These are phyloP conservation scores for Zaprionus taronus DNA, from an alignment of 1,140 invertebrate genomes.

Conservation along the genomic window DNA sequence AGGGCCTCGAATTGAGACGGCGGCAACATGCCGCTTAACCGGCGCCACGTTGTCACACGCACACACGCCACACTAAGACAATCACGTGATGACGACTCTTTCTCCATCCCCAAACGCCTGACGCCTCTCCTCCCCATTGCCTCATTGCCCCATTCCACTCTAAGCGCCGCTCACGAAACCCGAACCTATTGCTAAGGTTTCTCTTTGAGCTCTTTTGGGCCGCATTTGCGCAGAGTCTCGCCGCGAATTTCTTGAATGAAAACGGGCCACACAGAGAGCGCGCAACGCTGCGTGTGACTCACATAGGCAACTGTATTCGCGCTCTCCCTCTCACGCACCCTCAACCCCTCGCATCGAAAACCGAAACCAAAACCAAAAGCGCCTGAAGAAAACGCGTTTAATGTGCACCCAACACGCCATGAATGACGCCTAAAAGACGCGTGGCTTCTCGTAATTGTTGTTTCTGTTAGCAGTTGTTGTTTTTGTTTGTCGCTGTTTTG, in stretches of 20 bases:
- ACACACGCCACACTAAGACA: conserved; percentile 37
- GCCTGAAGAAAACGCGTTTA: conserved; percentile 51
- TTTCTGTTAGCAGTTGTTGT: conserved; percentile 32
- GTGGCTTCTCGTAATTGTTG: conserved; percentile 38
- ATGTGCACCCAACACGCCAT: conserved; percentile 70
- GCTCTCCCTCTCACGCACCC: conserved; percentile 28
- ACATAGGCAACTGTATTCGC: conserved; percentile 39
- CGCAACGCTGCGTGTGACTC: conserved; percentile 52
- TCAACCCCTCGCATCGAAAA: not conserved
- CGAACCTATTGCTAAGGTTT: conserved; percentile 56
- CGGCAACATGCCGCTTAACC: conserved; percentile 72
- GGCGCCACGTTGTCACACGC: conserved; percentile 71
- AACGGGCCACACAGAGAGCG: conserved; percentile 42
- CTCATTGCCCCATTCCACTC: not conserved
- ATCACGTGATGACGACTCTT: conserved; percentile 69
- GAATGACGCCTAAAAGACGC: conserved; percentile 80
- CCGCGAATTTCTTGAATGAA: conserved; percentile 71
- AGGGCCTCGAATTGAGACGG: conserved; percentile 36
- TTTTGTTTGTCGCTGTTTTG: conserved; percentile 37
- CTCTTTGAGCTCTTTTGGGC: conserved; percentile 52
- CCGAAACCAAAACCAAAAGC: conserved; percentile 34
- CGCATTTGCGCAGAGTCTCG: conserved; percentile 55
- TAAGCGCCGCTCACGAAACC: conserved; percentile 4
- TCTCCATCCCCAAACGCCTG: not conserved
- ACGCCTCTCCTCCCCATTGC: not conserved